phyloP scores from a whole-genome alignment of 2,888 invertebrate species.

The Watsonalla binaria region DNA sequence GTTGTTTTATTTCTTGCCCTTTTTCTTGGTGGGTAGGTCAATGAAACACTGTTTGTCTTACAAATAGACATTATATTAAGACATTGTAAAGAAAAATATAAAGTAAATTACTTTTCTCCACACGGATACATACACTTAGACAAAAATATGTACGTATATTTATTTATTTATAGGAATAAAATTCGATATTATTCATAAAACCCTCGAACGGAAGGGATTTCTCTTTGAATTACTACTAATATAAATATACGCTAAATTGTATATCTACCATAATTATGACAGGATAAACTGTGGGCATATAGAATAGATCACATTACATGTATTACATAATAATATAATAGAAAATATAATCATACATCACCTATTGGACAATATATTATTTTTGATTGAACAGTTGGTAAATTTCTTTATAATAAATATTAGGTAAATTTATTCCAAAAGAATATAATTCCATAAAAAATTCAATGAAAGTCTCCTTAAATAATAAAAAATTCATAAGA shows the following conservation, averaged over 20 bases:
- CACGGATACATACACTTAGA: constrained; percentile 67
- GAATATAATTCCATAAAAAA: constrained; percentile 7
- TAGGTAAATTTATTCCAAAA: no score
- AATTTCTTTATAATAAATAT: no score
- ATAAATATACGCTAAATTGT: constrained; percentile 12
- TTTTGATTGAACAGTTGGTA: neutral
- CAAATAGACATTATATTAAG: constrained; percentile 73
- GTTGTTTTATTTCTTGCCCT: constrained; percentile 38
- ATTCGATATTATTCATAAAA: constrained; percentile 62
- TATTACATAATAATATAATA: constrained; percentile 22
- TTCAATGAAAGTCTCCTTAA: constrained; percentile 22
- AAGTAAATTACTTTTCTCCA: constrained; percentile 60
- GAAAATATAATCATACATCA: constrained; percentile 2
- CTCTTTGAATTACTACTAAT: constrained; percentile 39
- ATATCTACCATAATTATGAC: constrained; percentile 19
- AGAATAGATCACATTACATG: constrained; percentile 28
- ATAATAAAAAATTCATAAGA: constrained; percentile 64
- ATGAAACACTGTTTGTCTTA: constrained; percentile 45
- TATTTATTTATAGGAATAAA: constrained; percentile 47
- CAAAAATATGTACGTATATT: constrained; percentile 67
- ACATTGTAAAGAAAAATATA: constrained; percentile 73
- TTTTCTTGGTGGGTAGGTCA: constrained; percentile 8
- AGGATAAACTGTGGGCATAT: constrained; percentile 42
- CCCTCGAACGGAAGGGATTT: constrained; percentile 42
- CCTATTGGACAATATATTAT: constrained; percentile 17